These are phyloP conservation scores for Hypomecis atomaria DNA, from an alignment of 2,888 invertebrate species.

Conservation along the genomic window DNA sequence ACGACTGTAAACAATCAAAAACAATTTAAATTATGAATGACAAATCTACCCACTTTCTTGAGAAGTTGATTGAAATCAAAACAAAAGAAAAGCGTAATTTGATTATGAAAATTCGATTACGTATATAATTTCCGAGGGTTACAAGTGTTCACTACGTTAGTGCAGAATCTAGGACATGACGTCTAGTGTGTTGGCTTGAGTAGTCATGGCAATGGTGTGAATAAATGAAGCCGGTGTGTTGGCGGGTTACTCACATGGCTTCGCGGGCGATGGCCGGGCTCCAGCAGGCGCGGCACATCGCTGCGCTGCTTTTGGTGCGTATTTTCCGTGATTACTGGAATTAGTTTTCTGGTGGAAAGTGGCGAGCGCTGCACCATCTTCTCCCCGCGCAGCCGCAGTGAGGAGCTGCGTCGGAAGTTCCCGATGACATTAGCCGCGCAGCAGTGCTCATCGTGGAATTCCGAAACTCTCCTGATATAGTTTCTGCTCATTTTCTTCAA, in stretches of 20 bases:
- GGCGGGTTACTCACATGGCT: conserved; percentile 80
- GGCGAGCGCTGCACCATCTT: conserved; percentile 84
- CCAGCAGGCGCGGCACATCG: conserved; percentile 75
- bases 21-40: conserved; percentile 7
- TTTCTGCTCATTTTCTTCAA: conserved; percentile 78
- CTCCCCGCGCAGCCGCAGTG: conserved; percentile 88
- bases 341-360: conserved; percentile 80
- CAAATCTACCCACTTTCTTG: conserved; percentile 9
- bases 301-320: conserved; percentile 76
- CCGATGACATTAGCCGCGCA: conserved; percentile 82
- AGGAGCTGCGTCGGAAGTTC: conserved; percentile 86
- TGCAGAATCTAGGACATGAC: conserved; percentile 24
- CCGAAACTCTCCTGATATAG: conserved; percentile 70
- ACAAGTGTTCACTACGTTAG: conserved; percentile 3
- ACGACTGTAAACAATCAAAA: conserved; percentile 69
- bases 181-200: conserved; percentile 41
- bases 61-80: conserved; percentile 1
- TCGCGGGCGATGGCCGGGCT: conserved; percentile 81
- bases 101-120: conserved; percentile 18
- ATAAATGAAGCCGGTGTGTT: conserved; percentile 27
- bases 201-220: conserved; percentile 54
- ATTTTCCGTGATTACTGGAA: conserved; percentile 87
- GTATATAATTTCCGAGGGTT: conserved; percentile 9
- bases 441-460: conserved; percentile 80
- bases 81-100: conserved; percentile 27